Percentiles rank a stretch among this genome's conserved stretches.
These are phyloP conservation scores for Muscidifurax raptorellus DNA, from an alignment of 1,140 invertebrate genomes.

Conservation along the genomic window DNA sequence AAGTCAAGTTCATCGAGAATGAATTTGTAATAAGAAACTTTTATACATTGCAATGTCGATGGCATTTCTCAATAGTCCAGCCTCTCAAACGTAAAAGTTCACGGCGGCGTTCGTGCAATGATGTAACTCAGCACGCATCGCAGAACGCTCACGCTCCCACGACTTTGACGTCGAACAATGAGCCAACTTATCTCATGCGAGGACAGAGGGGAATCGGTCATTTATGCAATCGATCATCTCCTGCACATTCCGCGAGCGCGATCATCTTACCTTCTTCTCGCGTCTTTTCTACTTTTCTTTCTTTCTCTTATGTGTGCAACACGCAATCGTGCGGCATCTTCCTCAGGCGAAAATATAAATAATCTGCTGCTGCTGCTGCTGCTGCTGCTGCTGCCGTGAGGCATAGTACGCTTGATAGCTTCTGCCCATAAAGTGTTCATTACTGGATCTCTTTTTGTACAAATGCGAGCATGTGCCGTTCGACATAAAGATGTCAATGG, in stretches of 20 bases:
- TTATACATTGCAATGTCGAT: background rate
- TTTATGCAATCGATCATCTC: constrained; percentile 25
- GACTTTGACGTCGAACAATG: constrained; percentile 13
- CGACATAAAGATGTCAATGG: background rate
- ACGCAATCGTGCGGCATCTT: background rate
- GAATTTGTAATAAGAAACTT: background rate
- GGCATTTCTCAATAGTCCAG: background rate
- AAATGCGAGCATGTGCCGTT: background rate
- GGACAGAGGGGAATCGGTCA: constrained; percentile 11
- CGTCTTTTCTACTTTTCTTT: background rate
- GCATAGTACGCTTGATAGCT: background rate
- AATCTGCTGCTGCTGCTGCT: background rate
- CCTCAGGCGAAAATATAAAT: constrained; percentile 20
- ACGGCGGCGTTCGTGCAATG: background rate
- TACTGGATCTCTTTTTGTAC: background rate
- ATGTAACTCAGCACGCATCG: background rate
- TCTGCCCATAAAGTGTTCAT: background rate
- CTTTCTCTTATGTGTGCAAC: background rate
- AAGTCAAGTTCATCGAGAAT: too few species aligned
- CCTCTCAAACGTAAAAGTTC: background rate
- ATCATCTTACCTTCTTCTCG: background rate
- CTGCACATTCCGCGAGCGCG: background rate
- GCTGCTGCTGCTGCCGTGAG: background rate
- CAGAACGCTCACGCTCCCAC: background rate
- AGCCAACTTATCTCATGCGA: constrained; percentile 7